phyloP scores from a whole-genome alignment of 2,888 invertebrate species.

The Leptinotarsa haldemani region DNA sequence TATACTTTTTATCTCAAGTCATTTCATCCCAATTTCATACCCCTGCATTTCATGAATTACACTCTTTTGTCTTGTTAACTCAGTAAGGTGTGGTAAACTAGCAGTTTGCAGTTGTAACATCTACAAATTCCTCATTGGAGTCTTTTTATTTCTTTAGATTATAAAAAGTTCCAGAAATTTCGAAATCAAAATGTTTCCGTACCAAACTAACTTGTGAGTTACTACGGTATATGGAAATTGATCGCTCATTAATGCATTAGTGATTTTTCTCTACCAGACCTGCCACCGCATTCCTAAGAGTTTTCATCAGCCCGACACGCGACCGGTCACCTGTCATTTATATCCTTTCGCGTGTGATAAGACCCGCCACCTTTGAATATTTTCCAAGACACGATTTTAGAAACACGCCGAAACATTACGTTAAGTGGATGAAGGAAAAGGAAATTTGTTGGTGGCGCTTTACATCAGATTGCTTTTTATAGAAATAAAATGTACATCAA shows the following conservation, averaged over 20 bases:
- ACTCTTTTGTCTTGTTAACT: too few relatives aligned
- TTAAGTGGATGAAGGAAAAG: neutral
- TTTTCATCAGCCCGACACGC: constrained; percentile 11
- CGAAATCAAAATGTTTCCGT: neutral
- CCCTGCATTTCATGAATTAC: too few relatives aligned
- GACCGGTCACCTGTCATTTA: constrained; percentile 23
- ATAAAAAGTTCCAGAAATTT: too few relatives aligned
- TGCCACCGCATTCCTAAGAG: neutral
- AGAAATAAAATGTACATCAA: neutral
- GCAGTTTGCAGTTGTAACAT: too few relatives aligned
- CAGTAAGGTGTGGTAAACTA: too few relatives aligned
- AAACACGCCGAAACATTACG: constrained; percentile 1
- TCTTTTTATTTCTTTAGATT: too few relatives aligned
- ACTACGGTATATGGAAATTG: neutral
- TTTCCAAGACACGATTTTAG: neutral
- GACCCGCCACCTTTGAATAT: constrained; percentile 10
- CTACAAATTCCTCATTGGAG: too few relatives aligned
- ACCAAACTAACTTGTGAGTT: neutral
- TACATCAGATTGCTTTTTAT: constrained; percentile 16
- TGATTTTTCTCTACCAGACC: neutral
- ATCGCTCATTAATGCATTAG: neutral
- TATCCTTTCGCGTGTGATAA: constrained; percentile 17
- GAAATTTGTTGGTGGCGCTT: neutral
- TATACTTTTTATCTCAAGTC: too few relatives aligned
- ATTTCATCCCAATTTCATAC: too few relatives aligned